Evolutionary conservation across 2,113 vertebrate genomes (phyloP).

Genomic region (Callorhinus ursinus): DNA sequence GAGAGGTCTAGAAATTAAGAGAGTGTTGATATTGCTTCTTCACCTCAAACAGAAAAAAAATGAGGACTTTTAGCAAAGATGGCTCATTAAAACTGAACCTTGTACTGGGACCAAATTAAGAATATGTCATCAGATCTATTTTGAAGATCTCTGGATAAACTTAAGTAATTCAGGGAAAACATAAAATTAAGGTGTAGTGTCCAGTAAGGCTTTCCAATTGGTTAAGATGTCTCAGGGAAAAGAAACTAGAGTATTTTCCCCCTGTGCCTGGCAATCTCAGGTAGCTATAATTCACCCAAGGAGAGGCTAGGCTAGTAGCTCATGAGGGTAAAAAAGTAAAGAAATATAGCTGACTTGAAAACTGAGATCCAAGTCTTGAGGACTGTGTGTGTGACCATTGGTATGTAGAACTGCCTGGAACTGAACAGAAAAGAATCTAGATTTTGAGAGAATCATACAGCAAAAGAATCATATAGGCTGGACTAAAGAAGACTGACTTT

Average conservation of each 20-base stretch:
- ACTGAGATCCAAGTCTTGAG: neutral
- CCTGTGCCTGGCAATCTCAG: too few species aligned
- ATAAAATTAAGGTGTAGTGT: neutral
- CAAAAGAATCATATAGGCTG: neutral
- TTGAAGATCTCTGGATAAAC: neutral
- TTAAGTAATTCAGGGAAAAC: neutral
- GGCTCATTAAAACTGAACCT: neutral
- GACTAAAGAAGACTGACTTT: neutral
- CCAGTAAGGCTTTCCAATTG: neutral
- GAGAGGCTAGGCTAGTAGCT: neutral
- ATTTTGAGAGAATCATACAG: neutral
- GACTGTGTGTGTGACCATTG: neutral
- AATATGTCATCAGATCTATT: neutral
- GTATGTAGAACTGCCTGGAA: neutral
- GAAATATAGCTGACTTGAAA: neutral
- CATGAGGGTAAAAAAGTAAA: neutral
- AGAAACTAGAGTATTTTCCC: neutral
- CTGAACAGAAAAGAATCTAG: neutral
- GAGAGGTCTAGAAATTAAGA: neutral
- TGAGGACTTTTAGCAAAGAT: neutral
- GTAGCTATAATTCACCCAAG: neutral
- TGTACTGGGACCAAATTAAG: neutral
- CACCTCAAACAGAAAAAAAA: neutral
- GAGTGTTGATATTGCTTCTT: neutral
- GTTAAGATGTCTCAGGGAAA: neutral